phyloP scores from a whole-genome alignment of 2,797 vertebrate species.

The Aplochiton taeniatus region DNA sequence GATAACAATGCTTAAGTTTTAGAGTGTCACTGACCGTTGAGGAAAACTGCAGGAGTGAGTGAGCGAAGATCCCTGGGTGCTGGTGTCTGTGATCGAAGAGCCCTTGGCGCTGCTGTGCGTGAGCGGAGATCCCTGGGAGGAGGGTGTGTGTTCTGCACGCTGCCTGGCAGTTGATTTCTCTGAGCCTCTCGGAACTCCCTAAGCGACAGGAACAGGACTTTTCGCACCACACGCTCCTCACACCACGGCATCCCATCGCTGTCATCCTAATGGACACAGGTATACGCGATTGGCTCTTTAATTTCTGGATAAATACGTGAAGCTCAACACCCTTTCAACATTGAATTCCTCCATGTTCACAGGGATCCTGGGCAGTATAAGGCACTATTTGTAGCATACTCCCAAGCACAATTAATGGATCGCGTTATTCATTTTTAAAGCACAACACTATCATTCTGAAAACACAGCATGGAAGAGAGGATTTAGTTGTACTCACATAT shows the following conservation, averaged over 20 bases:
- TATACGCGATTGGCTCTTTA: background rate
- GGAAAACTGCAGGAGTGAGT: too few species aligned
- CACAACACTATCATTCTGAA: background rate
- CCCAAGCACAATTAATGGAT: too few species aligned
- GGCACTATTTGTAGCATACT: too few species aligned
- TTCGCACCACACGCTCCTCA: constrained; percentile 88
- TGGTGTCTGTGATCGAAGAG: too few species aligned
- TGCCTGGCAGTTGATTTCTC: constrained; percentile 73
- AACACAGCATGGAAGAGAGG: background rate
- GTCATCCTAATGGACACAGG: constrained; percentile 77
- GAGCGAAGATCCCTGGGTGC: too few species aligned
- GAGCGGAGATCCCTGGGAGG: too few species aligned
- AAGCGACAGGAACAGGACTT: constrained; percentile 88
- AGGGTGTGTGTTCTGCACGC: background rate
- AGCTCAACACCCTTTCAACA: background rate
- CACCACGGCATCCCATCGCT: constrained; percentile 91
- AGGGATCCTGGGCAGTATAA: too few species aligned
- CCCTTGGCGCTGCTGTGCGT: too few species aligned
- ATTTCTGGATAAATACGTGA: background rate
- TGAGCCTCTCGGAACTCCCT: constrained; percentile 89
- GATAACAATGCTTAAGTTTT: too few species aligned
- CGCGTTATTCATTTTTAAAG: background rate
- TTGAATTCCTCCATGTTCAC: too few species aligned
- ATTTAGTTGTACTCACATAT: constrained; percentile 8
- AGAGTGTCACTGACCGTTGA: too few species aligned